Evolutionary conservation across 2,797 vertebrate genomes (phyloP).

Genomic region (Rhabdophis nuchalis): DNA sequence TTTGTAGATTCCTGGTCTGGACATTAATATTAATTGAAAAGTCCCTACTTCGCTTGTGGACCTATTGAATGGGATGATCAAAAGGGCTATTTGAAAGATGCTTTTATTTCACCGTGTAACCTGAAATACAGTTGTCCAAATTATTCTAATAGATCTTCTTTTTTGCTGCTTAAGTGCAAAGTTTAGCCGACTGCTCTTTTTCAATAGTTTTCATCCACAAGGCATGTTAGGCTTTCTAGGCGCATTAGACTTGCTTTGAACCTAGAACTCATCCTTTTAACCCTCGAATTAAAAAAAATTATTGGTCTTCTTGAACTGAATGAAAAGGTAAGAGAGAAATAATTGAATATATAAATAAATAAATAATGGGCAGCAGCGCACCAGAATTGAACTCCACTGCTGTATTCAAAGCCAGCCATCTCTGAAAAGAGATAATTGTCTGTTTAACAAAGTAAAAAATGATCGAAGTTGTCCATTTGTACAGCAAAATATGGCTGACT

Average conservation of each 20-base stretch:
- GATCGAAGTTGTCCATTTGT: background rate
- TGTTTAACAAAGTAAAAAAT: background rate
- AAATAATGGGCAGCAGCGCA: background rate
- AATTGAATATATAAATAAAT: background rate
- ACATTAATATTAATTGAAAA: background rate
- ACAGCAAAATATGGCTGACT: background rate
- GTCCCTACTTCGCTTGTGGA: background rate
- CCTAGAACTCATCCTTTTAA: background rate
- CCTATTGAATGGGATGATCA: background rate
- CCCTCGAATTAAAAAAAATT: background rate
- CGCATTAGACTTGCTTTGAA: background rate
- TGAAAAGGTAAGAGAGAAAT: background rate
- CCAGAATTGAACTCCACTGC: background rate
- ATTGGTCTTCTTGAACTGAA: background rate
- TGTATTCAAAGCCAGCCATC: background rate
- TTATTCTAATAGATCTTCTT: fast-evolving
- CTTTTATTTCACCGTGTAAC: background rate
- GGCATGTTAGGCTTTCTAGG: background rate
- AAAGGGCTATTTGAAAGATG: background rate
- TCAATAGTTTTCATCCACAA: background rate
- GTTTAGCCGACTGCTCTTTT: background rate
- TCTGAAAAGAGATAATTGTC: background rate
- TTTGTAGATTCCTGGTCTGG: background rate
- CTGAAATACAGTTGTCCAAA: too few species aligned
- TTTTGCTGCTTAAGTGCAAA: background rate